These are phyloP conservation scores for Melanotaenia trifasciata DNA, from an alignment of 2,797 vertebrate genomes.

Conservation along the genomic window DNA sequence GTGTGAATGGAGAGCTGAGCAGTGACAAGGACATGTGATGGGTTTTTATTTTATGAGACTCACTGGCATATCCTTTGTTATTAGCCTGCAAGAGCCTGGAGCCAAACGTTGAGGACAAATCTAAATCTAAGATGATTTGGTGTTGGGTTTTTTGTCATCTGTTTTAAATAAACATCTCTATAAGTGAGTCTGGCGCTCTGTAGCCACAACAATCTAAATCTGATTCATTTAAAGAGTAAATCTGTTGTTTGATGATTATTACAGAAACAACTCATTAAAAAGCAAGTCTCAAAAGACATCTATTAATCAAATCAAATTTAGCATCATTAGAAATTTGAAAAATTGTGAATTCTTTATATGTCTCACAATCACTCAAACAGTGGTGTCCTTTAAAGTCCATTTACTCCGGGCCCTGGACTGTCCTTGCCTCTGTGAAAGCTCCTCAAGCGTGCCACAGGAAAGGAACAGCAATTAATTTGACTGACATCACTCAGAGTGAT, in stretches of 20 bases:
- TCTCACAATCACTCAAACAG: slow-evolving; percentile 15
- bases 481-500: slow-evolving; percentile 81
- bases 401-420: slow-evolving; percentile 62
- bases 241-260: slow-evolving; percentile 12
- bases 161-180: slow-evolving; percentile 4
- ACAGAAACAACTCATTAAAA: slow-evolving; percentile 6
- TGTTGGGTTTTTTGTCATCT: not conserved
- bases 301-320: slow-evolving; percentile 22
- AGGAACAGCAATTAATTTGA: slow-evolving; percentile 80
- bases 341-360: slow-evolving; percentile 23
- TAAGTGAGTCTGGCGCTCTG: not conserved
- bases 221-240: slow-evolving; percentile 22
- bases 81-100: not conserved
- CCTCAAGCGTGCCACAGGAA: slow-evolving; percentile 75
- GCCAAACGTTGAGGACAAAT: slow-evolving; percentile 10
- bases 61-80: slow-evolving; percentile 5
- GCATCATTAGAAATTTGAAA: slow-evolving; percentile 42
- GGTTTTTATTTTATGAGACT: slow-evolving; percentile 22
- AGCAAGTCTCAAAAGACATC: slow-evolving; percentile 10
- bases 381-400: slow-evolving; percentile 60
- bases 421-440: slow-evolving; percentile 77
- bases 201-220: slow-evolving; percentile 1
- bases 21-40: slow-evolving; percentile 18
- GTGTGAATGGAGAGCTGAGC: slow-evolving; percentile 34
- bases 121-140: not conserved